Percentiles rank a stretch among this genome's conserved stretches.
Evolutionary conservation across 2,113 vertebrate genomes (phyloP).

Genomic region (zebrafish (Danio rerio)): DNA sequence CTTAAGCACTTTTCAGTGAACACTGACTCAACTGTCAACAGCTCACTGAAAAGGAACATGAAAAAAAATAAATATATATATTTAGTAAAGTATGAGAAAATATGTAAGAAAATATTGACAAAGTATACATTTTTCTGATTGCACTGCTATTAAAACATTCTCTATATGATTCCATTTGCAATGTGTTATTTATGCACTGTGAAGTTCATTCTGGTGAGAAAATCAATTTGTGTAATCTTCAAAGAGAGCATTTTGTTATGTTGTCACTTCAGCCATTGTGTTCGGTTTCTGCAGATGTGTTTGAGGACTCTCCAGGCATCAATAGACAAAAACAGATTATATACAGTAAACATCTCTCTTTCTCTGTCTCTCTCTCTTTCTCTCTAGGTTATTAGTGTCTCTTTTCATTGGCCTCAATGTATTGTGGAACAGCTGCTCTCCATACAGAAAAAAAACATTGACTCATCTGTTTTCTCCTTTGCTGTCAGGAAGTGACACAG

Average conservation of each 20-base stretch:
- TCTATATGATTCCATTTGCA: not conserved
- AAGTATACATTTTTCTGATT: not conserved
- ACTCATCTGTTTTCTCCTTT: constrained; percentile 30
- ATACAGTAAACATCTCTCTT: constrained; percentile 16
- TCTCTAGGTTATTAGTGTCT: constrained; percentile 33
- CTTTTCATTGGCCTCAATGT: constrained; percentile 17
- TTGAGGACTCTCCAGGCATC: constrained; percentile 21
- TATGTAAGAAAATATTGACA: not conserved
- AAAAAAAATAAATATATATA: not conserved
- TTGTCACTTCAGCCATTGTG: constrained; percentile 4
- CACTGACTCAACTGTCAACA: not conserved
- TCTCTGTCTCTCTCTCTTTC: not conserved
- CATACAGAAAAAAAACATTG: not conserved
- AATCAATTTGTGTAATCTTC: constrained; percentile 12
- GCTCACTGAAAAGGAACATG: not conserved
- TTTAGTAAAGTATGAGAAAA: not conserved
- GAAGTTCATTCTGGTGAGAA: not conserved
- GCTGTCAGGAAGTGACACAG: constrained; percentile 21
- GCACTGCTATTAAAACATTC: not conserved
- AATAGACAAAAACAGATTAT: constrained; percentile 23
- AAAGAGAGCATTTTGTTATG: not conserved
- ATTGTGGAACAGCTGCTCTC: constrained; percentile 29
- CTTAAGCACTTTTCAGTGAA: too few relatives aligned
- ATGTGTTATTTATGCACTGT: not conserved
- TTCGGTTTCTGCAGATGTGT: not conserved